These are phyloP conservation scores for Erpobdella octoculata DNA, from an alignment of 2,888 invertebrate genomes.

Conservation along the genomic window DNA sequence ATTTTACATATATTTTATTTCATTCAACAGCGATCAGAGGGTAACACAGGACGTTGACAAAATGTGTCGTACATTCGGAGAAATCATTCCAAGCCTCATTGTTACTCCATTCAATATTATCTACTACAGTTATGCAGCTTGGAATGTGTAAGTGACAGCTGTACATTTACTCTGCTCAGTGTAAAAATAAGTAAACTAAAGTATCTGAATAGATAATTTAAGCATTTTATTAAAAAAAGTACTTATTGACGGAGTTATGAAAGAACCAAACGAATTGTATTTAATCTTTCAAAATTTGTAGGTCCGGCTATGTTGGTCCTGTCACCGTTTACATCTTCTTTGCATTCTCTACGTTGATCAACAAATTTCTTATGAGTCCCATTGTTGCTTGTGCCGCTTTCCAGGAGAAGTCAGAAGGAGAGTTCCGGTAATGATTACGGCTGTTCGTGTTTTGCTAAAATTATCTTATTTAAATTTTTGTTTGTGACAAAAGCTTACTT, in stretches of 20 bases:
- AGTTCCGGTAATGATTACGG: constrained; percentile 54
- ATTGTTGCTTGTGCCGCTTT: constrained; percentile 55
- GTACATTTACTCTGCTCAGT: neutral
- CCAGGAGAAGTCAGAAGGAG: constrained; percentile 58
- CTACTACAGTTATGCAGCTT: constrained; percentile 57
- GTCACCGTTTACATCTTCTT: constrained; percentile 56
- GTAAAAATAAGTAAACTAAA: neutral
- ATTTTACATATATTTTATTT: neutral
- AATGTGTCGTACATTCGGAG: constrained; percentile 53
- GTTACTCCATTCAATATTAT: constrained; percentile 56
- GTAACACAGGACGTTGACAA: constrained; percentile 57
- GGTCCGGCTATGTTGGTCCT: constrained; percentile 58
- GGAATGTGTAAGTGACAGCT: constrained; percentile 48
- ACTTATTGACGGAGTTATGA: no score
- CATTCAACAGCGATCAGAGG: constrained; percentile 55
- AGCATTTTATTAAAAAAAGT: neutral
- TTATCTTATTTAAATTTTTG: no score
- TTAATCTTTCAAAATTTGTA: no score
- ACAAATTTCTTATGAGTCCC: constrained; percentile 57
- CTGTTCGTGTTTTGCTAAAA: no score
- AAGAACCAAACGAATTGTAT: no score
- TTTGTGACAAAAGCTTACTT: no score
- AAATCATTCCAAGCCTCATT: constrained; percentile 52
- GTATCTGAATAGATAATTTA: neutral
- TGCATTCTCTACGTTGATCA: constrained; percentile 55